A percentile compares a stretch with the other conserved stretches of the same genome.
These are phyloP conservation scores for Chionodraco myersi DNA, from an alignment of 2,113 vertebrate genomes.

Conservation along the genomic window DNA sequence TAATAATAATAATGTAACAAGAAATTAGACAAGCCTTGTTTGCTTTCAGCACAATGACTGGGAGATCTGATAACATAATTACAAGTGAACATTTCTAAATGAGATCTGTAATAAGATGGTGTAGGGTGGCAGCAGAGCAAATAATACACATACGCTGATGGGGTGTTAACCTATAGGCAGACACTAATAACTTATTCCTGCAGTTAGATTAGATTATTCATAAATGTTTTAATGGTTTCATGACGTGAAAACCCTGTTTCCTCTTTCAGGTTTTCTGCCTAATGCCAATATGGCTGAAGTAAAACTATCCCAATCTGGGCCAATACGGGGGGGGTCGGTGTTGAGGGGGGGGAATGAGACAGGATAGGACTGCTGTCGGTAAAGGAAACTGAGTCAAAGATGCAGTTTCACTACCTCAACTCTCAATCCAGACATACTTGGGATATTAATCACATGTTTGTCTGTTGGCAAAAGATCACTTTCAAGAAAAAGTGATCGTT, in stretches of 20 bases:
- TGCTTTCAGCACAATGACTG: constrained; percentile 49
- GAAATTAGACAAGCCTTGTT: constrained; percentile 67
- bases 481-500: background rate
- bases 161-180: background rate
- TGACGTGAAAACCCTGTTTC: background rate
- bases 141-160: background rate
- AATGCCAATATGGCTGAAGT: background rate
- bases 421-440: background rate
- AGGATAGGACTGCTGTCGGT: background rate
- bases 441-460: no score
- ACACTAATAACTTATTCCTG: background rate
- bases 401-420: background rate
- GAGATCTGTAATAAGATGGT: constrained; percentile 61
- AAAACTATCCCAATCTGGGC: background rate
- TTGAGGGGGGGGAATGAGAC: background rate
- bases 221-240: background rate
- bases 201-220: background rate
- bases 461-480: no score
- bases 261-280: no score
- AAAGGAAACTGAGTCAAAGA: background rate
- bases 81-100: constrained; percentile 59
- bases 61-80: constrained; percentile 72
- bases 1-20: constrained; percentile 60
- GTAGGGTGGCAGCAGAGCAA: constrained; percentile 9
- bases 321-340: background rate